These are phyloP conservation scores for Thomomys bottae DNA, from an alignment of 2,113 vertebrate genomes.

Conservation along the genomic window DNA sequence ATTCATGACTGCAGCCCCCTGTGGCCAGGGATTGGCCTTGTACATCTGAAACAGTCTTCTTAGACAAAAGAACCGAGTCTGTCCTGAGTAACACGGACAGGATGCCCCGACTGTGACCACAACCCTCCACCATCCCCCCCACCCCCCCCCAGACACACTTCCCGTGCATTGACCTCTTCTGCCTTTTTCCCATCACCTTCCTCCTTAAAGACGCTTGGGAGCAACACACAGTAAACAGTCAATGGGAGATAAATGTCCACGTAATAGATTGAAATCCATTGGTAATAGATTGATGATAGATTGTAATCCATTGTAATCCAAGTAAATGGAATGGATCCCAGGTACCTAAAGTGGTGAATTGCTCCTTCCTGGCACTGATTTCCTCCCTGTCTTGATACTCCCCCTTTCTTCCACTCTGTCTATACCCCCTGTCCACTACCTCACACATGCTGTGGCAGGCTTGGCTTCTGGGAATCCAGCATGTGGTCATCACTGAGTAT, in stretches of 20 bases:
- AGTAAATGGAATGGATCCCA: too few species aligned
- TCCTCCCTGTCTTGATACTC: neutral
- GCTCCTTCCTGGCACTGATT: accelerated
- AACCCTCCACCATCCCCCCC: too few species aligned
- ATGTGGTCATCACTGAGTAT: neutral
- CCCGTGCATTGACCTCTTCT: neutral
- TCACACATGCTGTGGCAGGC: neutral
- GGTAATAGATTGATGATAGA: too few species aligned
- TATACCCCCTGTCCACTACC: neutral
- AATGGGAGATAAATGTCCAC: neutral
- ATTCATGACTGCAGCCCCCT: neutral
- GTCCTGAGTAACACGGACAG: neutral
- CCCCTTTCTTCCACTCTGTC: too few species aligned
- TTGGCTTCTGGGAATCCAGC: neutral
- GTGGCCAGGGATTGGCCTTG: neutral
- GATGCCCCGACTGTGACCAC: neutral
- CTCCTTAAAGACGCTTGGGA: neutral
- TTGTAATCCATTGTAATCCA: too few species aligned
- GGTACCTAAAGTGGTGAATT: neutral
- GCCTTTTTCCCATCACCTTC: neutral
- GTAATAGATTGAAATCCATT: too few species aligned
- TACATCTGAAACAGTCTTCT: neutral
- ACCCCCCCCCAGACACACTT: too few species aligned
- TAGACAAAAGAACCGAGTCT: too few species aligned
- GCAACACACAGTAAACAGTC: neutral